Evolutionary conservation across 1,140 invertebrate genomes (phyloP).

Genomic region (Microplitis demolitor): DNA sequence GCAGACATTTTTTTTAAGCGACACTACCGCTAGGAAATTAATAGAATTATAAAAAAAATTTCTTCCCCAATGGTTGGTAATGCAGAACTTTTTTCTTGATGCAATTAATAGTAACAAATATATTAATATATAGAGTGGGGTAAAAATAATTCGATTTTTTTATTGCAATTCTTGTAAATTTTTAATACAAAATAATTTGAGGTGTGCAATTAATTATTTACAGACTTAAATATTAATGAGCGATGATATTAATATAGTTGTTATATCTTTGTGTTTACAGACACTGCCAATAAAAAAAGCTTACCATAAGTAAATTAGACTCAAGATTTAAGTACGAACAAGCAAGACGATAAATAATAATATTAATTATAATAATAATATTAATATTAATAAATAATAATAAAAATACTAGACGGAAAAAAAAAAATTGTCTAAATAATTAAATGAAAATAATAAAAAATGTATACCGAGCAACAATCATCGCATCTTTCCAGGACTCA

Average conservation of each 20-base stretch:
- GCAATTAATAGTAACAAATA: too few species aligned
- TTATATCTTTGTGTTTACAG: conserved; percentile 40
- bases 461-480: conserved; percentile 52
- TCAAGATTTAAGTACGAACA: conserved; percentile 33
- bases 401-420: neutral
- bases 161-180: too few species aligned
- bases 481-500: conserved; percentile 58
- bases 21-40: too few species aligned
- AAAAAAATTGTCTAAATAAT: conserved; percentile 22
- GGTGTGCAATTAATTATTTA: too few species aligned
- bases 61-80: too few species aligned
- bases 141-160: too few species aligned
- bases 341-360: conserved; percentile 23
- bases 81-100: too few species aligned
- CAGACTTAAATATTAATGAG: too few species aligned
- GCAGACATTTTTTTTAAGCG: too few species aligned
- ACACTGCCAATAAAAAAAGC: conserved; percentile 55
- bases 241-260: neutral
- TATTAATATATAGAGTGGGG: too few species aligned
- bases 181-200: too few species aligned
- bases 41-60: too few species aligned
- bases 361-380: conserved; percentile 24
- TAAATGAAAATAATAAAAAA: conserved; percentile 29
- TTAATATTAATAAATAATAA: conserved; percentile 32
- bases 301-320: conserved; percentile 49